These are phyloP conservation scores for Halictus quadricinctus DNA, from an alignment of 2,888 invertebrate genomes.

Conservation along the genomic window DNA sequence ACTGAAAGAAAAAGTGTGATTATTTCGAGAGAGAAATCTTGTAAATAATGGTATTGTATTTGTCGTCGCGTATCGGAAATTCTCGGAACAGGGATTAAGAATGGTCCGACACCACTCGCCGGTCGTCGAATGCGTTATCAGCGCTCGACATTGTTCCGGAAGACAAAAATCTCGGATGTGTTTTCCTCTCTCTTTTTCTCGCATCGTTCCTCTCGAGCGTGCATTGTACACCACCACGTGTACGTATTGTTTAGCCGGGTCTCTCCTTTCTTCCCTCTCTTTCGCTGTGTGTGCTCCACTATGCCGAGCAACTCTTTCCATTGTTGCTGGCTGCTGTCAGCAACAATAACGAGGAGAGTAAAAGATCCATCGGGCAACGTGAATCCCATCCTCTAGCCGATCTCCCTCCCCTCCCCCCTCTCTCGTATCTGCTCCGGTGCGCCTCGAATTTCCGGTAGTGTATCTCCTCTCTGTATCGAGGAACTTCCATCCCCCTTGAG, in stretches of 20 bases:
- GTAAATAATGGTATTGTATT: background rate
- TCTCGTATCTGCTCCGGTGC: conserved; percentile 37
- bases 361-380: conserved; percentile 62
- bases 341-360: conserved; percentile 61
- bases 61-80: conserved; percentile 15
- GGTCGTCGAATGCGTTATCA: conserved; percentile 58
- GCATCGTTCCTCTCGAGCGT: conserved; percentile 49
- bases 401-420: background rate
- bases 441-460: conserved; percentile 56
- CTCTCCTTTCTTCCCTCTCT: conserved; percentile 38
- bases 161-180: conserved; percentile 63
- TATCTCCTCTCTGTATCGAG: conserved; percentile 57
- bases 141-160: conserved; percentile 59
- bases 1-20: background rate
- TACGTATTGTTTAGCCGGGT: conserved; percentile 64
- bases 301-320: conserved; percentile 62
- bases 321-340: conserved; percentile 64
- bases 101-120: conserved; percentile 57
- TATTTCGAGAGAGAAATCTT: background rate
- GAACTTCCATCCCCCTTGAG: conserved; percentile 60
- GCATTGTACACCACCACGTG: conserved; percentile 67
- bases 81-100: conserved; percentile 57
- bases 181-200: conserved; percentile 33
- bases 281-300: conserved; percentile 43
- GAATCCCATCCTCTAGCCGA: conserved; percentile 38